Evolutionary conservation across 2,888 invertebrate genomes (phyloP).

Genomic region (Ptilodon capucinus): DNA sequence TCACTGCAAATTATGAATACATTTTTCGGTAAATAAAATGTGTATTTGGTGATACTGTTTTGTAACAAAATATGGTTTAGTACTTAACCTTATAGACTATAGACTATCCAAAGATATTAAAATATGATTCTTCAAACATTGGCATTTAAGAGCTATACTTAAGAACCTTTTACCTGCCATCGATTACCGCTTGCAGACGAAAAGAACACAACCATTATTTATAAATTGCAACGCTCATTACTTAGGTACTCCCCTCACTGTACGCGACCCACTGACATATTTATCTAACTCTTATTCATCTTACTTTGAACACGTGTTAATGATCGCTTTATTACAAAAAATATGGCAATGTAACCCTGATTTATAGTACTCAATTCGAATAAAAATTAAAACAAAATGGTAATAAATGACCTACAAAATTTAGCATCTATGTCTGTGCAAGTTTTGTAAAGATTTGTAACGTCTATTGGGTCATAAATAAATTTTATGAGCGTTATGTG

Average conservation of each 20-base stretch:
- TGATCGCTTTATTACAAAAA: too few relatives aligned
- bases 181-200: background rate
- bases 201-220: background rate
- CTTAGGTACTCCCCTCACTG: background rate
- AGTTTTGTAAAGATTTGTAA: background rate
- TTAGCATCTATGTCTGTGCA: background rate
- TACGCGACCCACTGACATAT: background rate
- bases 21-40: too few relatives aligned
- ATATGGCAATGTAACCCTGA: too few relatives aligned
- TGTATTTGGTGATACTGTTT: too few relatives aligned
- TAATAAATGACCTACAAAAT: background rate
- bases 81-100: too few relatives aligned
- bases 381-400: background rate
- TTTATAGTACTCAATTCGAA: too few relatives aligned
- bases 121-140: too few relatives aligned
- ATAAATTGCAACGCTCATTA: background rate
- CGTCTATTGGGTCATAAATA: background rate
- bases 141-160: background rate
- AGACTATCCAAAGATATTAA: too few relatives aligned
- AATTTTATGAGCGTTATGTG: background rate
- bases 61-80: too few relatives aligned
- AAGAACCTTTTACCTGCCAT: background rate
- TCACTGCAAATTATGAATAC: too few relatives aligned
- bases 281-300: too few relatives aligned
- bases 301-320: too few relatives aligned